These are phyloP conservation scores for Xenus cinereus DNA, from an alignment of 2,113 vertebrate genomes.

Conservation along the genomic window DNA sequence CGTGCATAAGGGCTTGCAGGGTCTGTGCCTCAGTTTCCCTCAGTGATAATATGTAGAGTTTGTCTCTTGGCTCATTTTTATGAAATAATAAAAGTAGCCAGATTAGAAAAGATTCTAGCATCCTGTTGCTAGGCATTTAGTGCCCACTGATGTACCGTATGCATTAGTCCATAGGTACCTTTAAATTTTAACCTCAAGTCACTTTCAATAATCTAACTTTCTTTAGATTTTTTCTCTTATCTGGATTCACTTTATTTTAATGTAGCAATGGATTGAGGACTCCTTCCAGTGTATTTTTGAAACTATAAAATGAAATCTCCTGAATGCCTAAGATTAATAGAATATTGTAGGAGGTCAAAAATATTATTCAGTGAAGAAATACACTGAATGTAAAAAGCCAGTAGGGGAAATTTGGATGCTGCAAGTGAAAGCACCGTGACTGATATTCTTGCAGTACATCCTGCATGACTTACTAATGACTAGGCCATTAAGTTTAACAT, in stretches of 20 bases:
- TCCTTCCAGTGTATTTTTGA: background rate
- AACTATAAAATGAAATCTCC: background rate
- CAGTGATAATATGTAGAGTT: background rate
- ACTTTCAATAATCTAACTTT: background rate
- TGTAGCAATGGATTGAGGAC: background rate
- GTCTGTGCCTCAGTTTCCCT: background rate
- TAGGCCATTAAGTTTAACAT: background rate
- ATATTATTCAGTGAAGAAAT: background rate
- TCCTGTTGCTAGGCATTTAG: background rate
- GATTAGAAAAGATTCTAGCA: background rate
- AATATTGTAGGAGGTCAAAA: background rate
- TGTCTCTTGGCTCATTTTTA: background rate
- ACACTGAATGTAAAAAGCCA: background rate
- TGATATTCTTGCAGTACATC: background rate
- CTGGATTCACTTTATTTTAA: background rate
- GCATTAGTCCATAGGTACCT: background rate
- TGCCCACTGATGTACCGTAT: background rate
- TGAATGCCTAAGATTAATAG: background rate
- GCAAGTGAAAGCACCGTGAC: background rate
- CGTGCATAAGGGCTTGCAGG: background rate
- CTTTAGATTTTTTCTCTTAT: background rate
- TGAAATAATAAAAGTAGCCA: background rate
- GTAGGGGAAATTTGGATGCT: background rate
- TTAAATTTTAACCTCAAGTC: background rate
- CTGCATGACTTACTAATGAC: background rate